Conservation (phyloP, 2,888 invertebrate genomes). For the Brachyopa scutellaris region DNA sequence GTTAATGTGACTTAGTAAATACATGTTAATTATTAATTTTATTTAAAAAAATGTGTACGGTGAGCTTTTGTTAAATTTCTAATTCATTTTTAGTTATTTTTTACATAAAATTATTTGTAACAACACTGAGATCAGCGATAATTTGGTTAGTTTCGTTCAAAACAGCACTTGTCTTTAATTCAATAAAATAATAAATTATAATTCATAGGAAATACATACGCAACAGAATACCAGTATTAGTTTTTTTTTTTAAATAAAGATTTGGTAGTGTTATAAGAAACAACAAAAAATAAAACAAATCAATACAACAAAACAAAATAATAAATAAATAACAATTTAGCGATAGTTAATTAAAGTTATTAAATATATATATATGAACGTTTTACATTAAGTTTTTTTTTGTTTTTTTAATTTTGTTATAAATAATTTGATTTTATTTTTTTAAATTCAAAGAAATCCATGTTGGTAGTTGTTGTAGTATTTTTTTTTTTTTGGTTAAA, state of each 20-base stretch:
- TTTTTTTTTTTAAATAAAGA: slow-evolving; percentile 75
- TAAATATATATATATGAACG: slow-evolving; percentile 56
- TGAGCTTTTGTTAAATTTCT: slow-evolving; percentile 43
- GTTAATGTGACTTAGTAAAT: slow-evolving; percentile 50
- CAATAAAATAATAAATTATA: slow-evolving; percentile 23
- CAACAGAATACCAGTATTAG: slow-evolving; percentile 74
- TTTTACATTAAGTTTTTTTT: slow-evolving; percentile 60
- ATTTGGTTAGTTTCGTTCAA: slow-evolving; percentile 81
- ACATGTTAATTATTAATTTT: slow-evolving; percentile 11
- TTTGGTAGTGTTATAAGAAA: slow-evolving; percentile 63
- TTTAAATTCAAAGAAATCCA: slow-evolving; percentile 58
- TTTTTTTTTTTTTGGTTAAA: slow-evolving; percentile 61
- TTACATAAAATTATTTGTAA: slow-evolving; percentile 82
- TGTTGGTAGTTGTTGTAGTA: slow-evolving; percentile 58
- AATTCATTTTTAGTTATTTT: slow-evolving; percentile 48
- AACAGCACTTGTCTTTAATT: slow-evolving; percentile 72
- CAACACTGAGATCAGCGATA: slow-evolving; percentile 80
- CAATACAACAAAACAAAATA: slow-evolving; percentile 39
- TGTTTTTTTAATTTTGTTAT: slow-evolving; percentile 55
- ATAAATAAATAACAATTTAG: slow-evolving; percentile 57
- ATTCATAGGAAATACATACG: slow-evolving; percentile 49
- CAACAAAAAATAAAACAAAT: slow-evolving; percentile 18
- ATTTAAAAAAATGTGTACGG: slow-evolving; percentile 33
- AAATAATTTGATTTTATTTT: slow-evolving; percentile 41
- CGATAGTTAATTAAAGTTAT: slow-evolving; percentile 54